Evolutionary conservation across 2,797 vertebrate genomes (phyloP), one percentile per base, ranked within the genome.

Genomic region (Spondyliosoma cantharus): DNA sequence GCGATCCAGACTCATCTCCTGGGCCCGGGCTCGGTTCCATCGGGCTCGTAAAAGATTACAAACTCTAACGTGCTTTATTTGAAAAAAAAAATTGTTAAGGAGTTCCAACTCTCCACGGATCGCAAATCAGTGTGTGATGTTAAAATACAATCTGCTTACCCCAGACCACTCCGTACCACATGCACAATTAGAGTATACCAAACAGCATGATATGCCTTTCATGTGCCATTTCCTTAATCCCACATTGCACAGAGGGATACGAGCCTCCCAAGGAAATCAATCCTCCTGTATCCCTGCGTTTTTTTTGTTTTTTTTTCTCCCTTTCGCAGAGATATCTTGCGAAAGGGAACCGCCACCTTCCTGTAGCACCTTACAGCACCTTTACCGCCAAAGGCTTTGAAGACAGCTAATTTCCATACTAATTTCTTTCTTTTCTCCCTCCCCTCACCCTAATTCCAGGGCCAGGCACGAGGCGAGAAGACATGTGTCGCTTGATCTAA

Each of bases 391-490:
- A 76, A 84, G 90, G 93, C 92, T 92, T 94, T 92, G 85, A 93
- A 94, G 88, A 90, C 84, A 92, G 90, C 93, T 94, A 92, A 95
- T 96, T 95, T 95, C 93, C 95, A 95, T 96, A 94, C 94, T 95
- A 92, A 95, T 95, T 93, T 94, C 89, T 93, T 94, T 93, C 89
- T 93, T 93, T 92, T 91, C 81, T 82, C 78, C 83, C 78, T 76
- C 80, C 79, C 76, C 77, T 75, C 70, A 56, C 85, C 81, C 79
- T 92, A 89, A 93, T 92, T 94, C 89, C 90, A 87, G 90, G 86
- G 86, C 88, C 89, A 83, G 87, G 85, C 85, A 82, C 61, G 22
- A 91, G 92, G 89, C 68, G 68, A 86, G 90, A 88, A 92, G 92
- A 94, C 92, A 91, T 90, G 91, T 93, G 93, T 93, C 90, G 88